Conservation (phyloP, 2,113 vertebrate species). For the Sterna hirundo region DNA sequence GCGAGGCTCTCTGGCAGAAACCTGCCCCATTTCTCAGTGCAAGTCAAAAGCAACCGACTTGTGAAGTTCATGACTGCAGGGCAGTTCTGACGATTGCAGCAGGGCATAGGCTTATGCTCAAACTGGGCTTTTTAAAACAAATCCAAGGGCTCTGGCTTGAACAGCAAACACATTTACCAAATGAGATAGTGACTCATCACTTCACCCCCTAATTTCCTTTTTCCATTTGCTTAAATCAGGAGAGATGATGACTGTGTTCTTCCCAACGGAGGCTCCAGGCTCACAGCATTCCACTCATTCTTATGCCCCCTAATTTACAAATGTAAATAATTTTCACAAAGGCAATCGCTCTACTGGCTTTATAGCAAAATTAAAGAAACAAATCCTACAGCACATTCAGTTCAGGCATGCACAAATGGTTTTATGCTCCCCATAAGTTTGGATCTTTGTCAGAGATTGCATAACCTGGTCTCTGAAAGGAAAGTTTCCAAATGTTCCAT, state of each 20-base stretch:
- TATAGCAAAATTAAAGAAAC: not conserved
- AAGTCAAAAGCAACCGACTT: not conserved
- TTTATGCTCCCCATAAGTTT: not conserved
- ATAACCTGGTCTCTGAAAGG: not conserved
- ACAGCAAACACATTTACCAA: not conserved
- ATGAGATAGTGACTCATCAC: not conserved
- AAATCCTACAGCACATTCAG: not conserved
- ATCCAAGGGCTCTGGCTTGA: not conserved
- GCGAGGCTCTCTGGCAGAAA: not conserved
- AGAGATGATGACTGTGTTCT: not conserved
- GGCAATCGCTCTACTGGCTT: not conserved
- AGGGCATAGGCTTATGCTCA: not conserved
- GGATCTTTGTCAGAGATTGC: slow-evolving; percentile 2
- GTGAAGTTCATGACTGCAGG: not conserved
- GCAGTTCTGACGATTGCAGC: not conserved
- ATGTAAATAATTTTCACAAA: not conserved
- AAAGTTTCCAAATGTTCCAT: not conserved
- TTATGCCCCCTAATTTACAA: not conserved
- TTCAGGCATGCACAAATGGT: not conserved
- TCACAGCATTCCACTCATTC: not conserved
- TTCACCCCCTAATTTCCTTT: slow-evolving; percentile 21
- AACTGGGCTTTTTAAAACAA: not conserved
- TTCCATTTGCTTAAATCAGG: not conserved
- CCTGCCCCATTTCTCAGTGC: not conserved
- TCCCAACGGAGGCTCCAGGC: not conserved